These are phyloP conservation scores for Pseudococcus viburni DNA, from an alignment of 2,888 invertebrate species.

Conservation along the genomic window DNA sequence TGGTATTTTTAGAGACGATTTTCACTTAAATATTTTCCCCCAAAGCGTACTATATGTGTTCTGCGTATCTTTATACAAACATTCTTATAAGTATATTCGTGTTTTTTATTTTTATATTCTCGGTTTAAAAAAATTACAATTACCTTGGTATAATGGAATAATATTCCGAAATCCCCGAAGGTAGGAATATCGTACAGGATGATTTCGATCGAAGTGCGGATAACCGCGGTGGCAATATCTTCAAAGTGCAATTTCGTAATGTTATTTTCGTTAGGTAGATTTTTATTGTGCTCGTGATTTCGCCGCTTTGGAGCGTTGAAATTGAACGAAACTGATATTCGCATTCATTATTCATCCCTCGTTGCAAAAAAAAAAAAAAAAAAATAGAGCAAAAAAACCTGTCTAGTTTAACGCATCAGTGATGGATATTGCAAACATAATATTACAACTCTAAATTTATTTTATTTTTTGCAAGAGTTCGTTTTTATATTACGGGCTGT, in stretches of 20 bases:
- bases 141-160: neutral
- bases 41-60: neutral
- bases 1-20: neutral
- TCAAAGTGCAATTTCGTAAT: conserved; percentile 11
- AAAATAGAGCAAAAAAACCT: neutral
- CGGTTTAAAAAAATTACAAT: neutral
- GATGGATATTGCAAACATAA: conserved; percentile 6
- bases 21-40: conserved; percentile 8
- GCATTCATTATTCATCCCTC: conserved; percentile 18
- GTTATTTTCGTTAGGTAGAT: conserved; percentile 17
- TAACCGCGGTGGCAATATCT: neutral
- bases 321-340: conserved; percentile 23
- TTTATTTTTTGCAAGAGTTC: neutral
- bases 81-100: neutral
- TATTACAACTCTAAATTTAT: conserved; percentile 15
- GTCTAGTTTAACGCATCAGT: neutral
- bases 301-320: neutral
- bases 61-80: neutral
- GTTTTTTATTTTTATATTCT: neutral
- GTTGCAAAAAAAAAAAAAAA: neutral
- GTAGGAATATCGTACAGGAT: neutral
- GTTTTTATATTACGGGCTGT: neutral
- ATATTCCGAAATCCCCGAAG: neutral
- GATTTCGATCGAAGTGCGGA: neutral
- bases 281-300: neutral